Conservation (phyloP, 2,113 vertebrate species). For the Micronycteris hirsuta region DNA sequence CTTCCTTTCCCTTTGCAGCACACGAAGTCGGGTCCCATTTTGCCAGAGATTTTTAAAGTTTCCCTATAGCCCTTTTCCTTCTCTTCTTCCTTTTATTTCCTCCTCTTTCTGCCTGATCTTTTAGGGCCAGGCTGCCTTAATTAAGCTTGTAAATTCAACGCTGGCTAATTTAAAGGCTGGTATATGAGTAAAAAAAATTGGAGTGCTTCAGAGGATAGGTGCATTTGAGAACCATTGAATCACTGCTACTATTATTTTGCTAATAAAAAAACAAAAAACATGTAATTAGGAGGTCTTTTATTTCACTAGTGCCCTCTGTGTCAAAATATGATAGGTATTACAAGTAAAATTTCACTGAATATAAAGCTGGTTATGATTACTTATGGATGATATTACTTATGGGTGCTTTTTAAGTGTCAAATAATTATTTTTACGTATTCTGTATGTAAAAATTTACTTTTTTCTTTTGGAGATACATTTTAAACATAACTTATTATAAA, state of each 20-base stretch:
- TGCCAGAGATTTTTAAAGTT: neutral
- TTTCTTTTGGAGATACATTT: constrained; percentile 4
- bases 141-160: neutral
- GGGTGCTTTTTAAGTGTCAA: neutral
- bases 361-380: constrained; percentile 1
- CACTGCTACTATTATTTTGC: neutral
- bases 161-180: neutral
- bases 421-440: constrained; percentile 4
- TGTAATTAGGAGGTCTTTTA: neutral
- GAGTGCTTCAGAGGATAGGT: neutral
- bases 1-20: neutral
- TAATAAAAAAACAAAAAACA: neutral
- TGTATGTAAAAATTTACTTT: neutral
- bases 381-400: neutral
- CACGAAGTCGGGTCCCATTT: neutral
- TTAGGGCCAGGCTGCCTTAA: neutral
- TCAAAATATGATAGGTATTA: constrained; percentile 14
- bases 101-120: neutral
- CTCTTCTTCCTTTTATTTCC: neutral
- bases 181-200: neutral
- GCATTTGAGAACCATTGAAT: neutral
- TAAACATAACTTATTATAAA: constrained; percentile 9
- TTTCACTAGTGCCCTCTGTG: constrained; percentile 2
- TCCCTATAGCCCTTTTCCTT: neutral
- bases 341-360: neutral